Percentiles rank a stretch among this genome's conserved stretches.
Conservation (phyloP, 2,113 vertebrate species). For the Paracyprichromis sp. region DNA sequence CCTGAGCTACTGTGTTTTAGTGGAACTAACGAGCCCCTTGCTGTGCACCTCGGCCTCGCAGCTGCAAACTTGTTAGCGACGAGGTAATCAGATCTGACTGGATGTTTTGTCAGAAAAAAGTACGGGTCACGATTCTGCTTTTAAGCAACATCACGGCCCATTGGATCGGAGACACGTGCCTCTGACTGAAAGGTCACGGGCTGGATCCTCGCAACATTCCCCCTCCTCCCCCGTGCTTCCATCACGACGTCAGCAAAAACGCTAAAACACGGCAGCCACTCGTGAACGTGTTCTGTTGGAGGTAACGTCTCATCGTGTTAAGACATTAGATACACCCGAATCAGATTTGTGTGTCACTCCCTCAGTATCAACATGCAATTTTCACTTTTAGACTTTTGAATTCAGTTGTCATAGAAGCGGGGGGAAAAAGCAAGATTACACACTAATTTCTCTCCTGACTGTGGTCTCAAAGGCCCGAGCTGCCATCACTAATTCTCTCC, state of each 20-base stretch:
- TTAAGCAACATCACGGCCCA: background rate
- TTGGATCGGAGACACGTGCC: background rate
- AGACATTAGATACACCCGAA: rapidly evolving
- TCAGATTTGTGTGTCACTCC: background rate
- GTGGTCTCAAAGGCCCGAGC: background rate
- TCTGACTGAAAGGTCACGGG: background rate
- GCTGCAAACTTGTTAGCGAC: constrained; percentile 37
- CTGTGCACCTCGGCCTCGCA: constrained; percentile 13
- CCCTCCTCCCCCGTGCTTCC: background rate
- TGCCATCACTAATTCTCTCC: background rate
- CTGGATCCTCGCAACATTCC: background rate
- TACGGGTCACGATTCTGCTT: background rate
- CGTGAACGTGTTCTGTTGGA: background rate
- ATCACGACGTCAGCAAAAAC: background rate
- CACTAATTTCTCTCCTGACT: background rate
- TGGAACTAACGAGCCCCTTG: constrained; percentile 37
- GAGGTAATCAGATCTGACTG: constrained; percentile 35
- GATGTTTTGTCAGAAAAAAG: constrained; percentile 2
- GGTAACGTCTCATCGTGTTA: background rate
- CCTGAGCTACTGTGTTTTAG: constrained; percentile 47
- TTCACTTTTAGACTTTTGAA: background rate
- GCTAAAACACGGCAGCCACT: background rate
- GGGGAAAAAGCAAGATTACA: background rate
- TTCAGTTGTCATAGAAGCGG: rapidly evolving
- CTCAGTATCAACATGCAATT: background rate